Percentiles rank a stretch among this genome's conserved stretches.
These are phyloP conservation scores for Drosophila histrio DNA, from an alignment of 2,888 invertebrate species.

Conservation along the genomic window DNA sequence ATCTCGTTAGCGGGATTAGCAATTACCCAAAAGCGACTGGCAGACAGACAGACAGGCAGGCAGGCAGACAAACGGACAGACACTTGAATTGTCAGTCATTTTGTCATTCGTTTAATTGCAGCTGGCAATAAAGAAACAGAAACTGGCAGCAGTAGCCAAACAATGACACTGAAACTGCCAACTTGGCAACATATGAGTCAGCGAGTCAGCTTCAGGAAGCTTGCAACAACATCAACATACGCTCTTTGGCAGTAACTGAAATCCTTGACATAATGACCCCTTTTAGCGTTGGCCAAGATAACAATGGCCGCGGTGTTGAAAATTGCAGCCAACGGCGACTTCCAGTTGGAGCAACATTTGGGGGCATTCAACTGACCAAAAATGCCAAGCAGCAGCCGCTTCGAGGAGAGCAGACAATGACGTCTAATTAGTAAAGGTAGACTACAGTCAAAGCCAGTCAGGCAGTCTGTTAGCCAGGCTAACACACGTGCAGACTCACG, in stretches of 20 bases:
- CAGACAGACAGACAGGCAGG: constrained; percentile 17
- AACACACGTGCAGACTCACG: constrained; percentile 44
- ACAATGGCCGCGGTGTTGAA: constrained; percentile 55
- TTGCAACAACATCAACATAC: constrained; percentile 32
- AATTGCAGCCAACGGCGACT: constrained; percentile 24
- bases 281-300: constrained; percentile 72
- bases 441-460: constrained; percentile 6
- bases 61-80: constrained; percentile 21
- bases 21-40: constrained; percentile 68
- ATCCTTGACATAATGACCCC: constrained; percentile 82
- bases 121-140: constrained; percentile 50
- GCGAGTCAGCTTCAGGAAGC: constrained; percentile 61
- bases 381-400: constrained; percentile 43
- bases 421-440: constrained; percentile 70
- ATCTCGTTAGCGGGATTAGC: constrained; percentile 78
- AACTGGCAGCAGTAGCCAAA: constrained; percentile 40
- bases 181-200: constrained; percentile 56
- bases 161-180: constrained; percentile 29
- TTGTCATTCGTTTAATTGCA: constrained; percentile 77
- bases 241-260: constrained; percentile 48
- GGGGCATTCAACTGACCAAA: constrained; percentile 44
- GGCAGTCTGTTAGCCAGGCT: constrained; percentile 24
- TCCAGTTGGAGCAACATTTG: constrained; percentile 32
- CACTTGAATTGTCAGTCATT: constrained; percentile 74
- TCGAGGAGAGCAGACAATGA: constrained; percentile 66